Evolutionary conservation across 2,797 vertebrate genomes (phyloP).

Genomic region (Aldrovandia affinis): DNA sequence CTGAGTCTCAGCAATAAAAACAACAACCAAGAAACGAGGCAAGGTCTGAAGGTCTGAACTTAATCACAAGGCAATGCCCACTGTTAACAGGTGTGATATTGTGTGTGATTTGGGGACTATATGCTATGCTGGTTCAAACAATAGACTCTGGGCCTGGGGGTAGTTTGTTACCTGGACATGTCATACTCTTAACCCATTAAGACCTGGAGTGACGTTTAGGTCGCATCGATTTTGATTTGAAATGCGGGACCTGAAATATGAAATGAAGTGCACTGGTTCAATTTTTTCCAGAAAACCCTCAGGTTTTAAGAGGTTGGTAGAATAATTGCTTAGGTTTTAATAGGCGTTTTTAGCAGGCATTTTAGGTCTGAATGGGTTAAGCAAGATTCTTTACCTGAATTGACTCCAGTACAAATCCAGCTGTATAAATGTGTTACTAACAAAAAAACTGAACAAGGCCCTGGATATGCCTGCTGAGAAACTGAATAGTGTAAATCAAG

Average conservation of each 20-base stretch:
- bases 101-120: background rate
- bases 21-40: constrained; percentile 10
- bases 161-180: background rate
- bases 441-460: background rate
- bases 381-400: background rate
- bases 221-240: no score
- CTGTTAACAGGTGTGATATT: background rate
- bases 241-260: no score
- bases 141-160: background rate
- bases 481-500: background rate
- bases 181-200: no score
- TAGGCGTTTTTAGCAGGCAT: no score
- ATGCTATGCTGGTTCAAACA: background rate
- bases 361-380: background rate
- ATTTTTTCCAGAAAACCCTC: no score
- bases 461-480: background rate
- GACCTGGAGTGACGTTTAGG: no score
- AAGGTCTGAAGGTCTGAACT: background rate
- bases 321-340: no score
- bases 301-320: no score
- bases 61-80: background rate
- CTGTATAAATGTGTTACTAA: background rate
- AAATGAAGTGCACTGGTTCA: no score
- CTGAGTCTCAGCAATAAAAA: constrained; percentile 57
- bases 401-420: background rate